phyloP scores from a whole-genome alignment of 2,888 invertebrate species.

The Drosophila helvetica region DNA sequence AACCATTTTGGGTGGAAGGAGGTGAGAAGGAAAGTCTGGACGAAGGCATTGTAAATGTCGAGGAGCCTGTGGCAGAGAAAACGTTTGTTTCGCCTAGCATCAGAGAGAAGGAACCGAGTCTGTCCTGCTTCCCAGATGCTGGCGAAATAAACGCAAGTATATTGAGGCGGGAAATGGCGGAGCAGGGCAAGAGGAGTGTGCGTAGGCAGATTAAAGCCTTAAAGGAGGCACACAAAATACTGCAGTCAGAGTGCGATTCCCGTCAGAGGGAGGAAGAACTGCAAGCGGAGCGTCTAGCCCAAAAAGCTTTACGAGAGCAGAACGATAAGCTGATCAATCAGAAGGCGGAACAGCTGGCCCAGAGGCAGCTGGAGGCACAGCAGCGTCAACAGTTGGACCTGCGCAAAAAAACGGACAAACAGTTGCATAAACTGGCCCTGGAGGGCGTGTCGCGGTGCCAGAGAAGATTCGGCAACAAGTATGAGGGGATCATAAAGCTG shows the following conservation, averaged over 20 bases:
- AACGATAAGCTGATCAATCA: constrained; percentile 65
- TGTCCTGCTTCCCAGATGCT: constrained; percentile 49
- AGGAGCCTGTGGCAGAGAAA: not conserved
- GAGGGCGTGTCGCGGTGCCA: constrained; percentile 86
- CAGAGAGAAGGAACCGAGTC: constrained; percentile 34
- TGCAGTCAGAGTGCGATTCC: not conserved
- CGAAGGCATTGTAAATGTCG: not conserved
- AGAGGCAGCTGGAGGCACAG: constrained; percentile 59
- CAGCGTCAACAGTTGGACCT: constrained; percentile 67
- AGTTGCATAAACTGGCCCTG: constrained; percentile 80
- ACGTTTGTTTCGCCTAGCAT: not conserved
- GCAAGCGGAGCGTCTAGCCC: constrained; percentile 42
- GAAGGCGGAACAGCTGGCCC: constrained; percentile 72
- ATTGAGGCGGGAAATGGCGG: constrained; percentile 65
- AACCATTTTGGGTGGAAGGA: constrained; percentile 16
- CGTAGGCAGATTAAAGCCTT: constrained; percentile 41
- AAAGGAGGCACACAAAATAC: constrained; percentile 45
- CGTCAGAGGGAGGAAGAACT: constrained; percentile 33
- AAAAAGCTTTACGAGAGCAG: constrained; percentile 53
- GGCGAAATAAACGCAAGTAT: constrained; percentile 69
- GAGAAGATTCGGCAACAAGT: constrained; percentile 85
- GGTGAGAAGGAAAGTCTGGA: not conserved
- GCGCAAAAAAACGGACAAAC: constrained; percentile 67
- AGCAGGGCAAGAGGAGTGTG: constrained; percentile 69
- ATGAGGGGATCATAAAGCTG: constrained; percentile 85